Percentiles rank a stretch among this genome's conserved stretches.
These are phyloP conservation scores for Beris morrisii DNA, from an alignment of 2,888 invertebrate genomes.

Conservation along the genomic window DNA sequence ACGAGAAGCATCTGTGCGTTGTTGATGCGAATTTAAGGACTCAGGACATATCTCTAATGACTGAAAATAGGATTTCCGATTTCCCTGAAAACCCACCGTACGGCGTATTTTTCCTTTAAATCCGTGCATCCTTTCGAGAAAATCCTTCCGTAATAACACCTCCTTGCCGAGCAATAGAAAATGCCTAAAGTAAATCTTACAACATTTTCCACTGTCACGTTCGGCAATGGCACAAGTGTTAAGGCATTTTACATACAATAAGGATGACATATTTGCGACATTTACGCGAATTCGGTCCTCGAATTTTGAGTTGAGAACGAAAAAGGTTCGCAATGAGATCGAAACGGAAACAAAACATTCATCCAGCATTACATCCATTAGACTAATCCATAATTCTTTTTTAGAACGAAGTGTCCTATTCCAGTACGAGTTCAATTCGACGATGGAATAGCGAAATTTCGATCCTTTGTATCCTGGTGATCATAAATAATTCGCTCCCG, in stretches of 20 bases:
- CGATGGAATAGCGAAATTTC: too few relatives aligned
- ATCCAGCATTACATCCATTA: too few relatives aligned
- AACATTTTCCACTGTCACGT: conserved; percentile 12
- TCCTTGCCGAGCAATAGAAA: conserved; percentile 10
- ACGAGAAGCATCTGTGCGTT: not conserved
- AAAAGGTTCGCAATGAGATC: too few relatives aligned
- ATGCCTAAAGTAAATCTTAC: conserved; percentile 19
- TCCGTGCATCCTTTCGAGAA: conserved; percentile 9
- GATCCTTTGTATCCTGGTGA: too few relatives aligned
- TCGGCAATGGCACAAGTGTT: conserved; percentile 15
- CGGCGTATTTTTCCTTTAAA: conserved; percentile 10
- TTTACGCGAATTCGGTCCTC: conserved; percentile 11
- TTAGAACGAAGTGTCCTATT: too few relatives aligned
- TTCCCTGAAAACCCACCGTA: conserved; percentile 5
- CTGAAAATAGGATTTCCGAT: not conserved
- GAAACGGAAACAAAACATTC: too few relatives aligned
- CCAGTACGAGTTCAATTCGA: too few relatives aligned
- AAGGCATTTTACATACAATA: conserved; percentile 23
- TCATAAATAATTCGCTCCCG: too few relatives aligned
- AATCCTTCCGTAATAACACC: conserved; percentile 14
- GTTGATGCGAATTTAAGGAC: conserved; percentile 5
- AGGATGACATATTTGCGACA: conserved; percentile 23
- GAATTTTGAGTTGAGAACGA: too few relatives aligned
- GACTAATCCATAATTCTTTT: too few relatives aligned
- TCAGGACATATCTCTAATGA: conserved; percentile 5